A percentile compares a stretch with the other conserved stretches of the same genome.
Conservation (phyloP, 2,888 invertebrate genomes). For the Ochropleura leucogaster region DNA sequence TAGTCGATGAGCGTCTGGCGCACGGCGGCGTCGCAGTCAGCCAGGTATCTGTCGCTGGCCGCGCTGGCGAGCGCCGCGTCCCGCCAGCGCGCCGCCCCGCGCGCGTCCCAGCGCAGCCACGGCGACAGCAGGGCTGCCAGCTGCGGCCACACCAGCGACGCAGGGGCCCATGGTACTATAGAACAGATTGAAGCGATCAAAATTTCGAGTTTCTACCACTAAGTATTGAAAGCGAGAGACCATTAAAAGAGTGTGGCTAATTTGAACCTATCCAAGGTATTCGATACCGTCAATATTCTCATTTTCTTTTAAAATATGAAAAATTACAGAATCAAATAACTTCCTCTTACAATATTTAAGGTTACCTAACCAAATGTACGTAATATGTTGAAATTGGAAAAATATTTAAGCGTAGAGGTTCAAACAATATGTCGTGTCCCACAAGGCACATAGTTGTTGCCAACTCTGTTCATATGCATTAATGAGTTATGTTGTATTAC, state of each 20-base stretch:
- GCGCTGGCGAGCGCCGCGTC: constrained; percentile 91
- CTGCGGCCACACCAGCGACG: constrained; percentile 92
- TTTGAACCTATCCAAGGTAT: background rate
- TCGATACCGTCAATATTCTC: background rate
- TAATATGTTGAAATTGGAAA: background rate
- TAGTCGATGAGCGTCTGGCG: constrained; percentile 90
- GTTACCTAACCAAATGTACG: fast-evolving
- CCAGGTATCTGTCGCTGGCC: constrained; percentile 91
- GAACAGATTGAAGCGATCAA: background rate
- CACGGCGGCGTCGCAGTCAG: constrained; percentile 86
- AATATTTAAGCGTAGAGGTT: background rate
- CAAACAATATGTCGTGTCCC: background rate
- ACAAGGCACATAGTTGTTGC: background rate
- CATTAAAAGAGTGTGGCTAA: background rate
- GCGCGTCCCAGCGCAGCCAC: constrained; percentile 92
- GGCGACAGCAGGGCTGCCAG: constrained; percentile 92
- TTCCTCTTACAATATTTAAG: background rate
- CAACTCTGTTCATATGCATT: background rate
- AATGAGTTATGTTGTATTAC: too few species aligned
- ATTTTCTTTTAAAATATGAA: background rate
- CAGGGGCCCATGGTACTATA: constrained; percentile 93
- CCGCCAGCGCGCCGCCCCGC: constrained; percentile 92
- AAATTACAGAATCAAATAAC: background rate
- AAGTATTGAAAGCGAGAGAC: background rate
- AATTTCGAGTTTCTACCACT: background rate